These are phyloP conservation scores for Junonia oenone DNA, from an alignment of 2,888 invertebrate genomes.

Conservation along the genomic window DNA sequence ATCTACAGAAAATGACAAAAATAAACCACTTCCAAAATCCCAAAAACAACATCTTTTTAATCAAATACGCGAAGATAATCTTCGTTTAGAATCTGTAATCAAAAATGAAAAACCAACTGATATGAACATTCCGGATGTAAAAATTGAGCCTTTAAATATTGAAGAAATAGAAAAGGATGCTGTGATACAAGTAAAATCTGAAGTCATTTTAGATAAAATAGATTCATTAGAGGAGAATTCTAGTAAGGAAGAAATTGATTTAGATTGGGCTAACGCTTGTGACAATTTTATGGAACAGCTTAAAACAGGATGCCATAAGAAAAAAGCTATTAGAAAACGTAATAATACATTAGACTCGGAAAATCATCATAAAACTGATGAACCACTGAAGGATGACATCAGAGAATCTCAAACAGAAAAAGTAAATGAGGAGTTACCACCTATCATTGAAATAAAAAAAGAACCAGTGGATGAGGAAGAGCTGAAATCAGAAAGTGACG, in stretches of 20 bases:
- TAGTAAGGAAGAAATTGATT: conserved; percentile 48
- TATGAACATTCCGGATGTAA: conserved; percentile 76
- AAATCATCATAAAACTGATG: conserved; percentile 41
- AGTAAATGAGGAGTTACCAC: conserved; percentile 18
- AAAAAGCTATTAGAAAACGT: conserved; percentile 76
- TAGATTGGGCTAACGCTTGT: conserved; percentile 85
- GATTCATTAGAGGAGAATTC: conserved; percentile 28
- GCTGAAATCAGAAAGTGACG: conserved; percentile 27
- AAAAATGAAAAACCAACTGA: conserved; percentile 81
- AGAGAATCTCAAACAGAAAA: conserved; percentile 37
- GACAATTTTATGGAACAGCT: conserved; percentile 89
- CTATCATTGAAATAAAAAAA: conserved; percentile 41
- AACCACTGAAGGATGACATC: conserved; percentile 17
- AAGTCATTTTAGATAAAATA: conserved; percentile 48
- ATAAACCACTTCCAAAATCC: conserved; percentile 62
- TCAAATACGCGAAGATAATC: conserved; percentile 67
- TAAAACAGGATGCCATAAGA: conserved; percentile 79
- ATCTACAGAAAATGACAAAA: conserved; percentile 42
- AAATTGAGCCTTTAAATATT: conserved; percentile 84
- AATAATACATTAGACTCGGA: conserved; percentile 45
- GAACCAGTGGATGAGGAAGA: conserved; percentile 65
- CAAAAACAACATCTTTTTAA: conserved; percentile 68
- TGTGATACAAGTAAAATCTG: conserved; percentile 61
- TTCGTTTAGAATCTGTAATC: conserved; percentile 77
- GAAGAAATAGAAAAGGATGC: conserved; percentile 82